Conservation (phyloP, 2,797 vertebrate species). For the Onychomys leucogaster region DNA sequence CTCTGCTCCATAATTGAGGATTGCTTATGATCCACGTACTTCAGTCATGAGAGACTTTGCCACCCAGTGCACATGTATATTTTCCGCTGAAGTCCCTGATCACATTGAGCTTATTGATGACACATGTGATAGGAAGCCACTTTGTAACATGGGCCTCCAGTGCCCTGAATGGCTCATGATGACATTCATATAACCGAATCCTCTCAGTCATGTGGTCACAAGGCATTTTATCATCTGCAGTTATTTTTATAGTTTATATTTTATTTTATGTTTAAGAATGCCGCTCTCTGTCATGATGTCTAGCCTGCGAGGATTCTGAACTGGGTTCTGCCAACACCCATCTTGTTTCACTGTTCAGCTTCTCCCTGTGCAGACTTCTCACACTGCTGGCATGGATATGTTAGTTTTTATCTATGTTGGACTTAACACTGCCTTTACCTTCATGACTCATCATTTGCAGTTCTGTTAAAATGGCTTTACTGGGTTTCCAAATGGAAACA, state of each 20-base stretch:
- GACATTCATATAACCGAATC: neutral
- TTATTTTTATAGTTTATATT: neutral
- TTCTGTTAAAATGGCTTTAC: neutral
- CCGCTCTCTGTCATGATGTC: neutral
- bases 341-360: accelerated
- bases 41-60: neutral
- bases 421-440: neutral
- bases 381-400: neutral
- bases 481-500: neutral
- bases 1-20: neutral
- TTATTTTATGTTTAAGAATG: neutral
- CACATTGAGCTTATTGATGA: neutral
- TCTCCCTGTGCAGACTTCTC: neutral
- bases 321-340: neutral
- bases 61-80: neutral
- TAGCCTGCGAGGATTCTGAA: neutral
- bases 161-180: neutral
- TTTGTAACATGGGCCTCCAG: neutral
- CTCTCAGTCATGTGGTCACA: neutral
- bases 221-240: neutral
- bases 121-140: neutral
- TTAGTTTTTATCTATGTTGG: neutral
- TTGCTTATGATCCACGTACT: neutral
- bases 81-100: neutral
- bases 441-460: neutral